Evolutionary conservation across 2,113 vertebrate species (phyloP).

Genomic region (Psammodynastes pulverulentus): DNA sequence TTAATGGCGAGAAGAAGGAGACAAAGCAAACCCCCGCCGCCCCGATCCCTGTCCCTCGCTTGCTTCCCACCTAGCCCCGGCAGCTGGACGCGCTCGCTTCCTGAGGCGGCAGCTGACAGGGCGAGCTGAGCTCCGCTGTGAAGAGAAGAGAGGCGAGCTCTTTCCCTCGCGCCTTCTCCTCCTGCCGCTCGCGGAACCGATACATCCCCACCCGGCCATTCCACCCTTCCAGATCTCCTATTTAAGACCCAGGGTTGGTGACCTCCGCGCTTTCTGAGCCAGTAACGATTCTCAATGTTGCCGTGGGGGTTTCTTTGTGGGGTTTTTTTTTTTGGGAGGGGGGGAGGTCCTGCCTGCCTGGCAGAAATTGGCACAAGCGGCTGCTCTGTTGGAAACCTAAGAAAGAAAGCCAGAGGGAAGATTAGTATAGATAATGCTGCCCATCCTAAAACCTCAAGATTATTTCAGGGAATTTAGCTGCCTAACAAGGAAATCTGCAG

Average conservation of each 20-base stretch:
- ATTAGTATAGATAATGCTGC: not conserved
- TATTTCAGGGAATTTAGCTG: not conserved
- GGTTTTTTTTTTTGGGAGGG: not conserved
- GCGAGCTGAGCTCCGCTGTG: not conserved
- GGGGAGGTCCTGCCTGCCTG: not conserved
- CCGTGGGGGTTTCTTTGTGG: not conserved
- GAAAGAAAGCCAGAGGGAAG: not conserved
- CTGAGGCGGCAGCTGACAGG: slow-evolving; percentile 6
- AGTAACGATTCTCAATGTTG: not conserved
- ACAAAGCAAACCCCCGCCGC: not conserved
- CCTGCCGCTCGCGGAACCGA: not conserved
- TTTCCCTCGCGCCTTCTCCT: not conserved
- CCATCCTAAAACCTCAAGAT: not conserved
- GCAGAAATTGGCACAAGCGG: not conserved
- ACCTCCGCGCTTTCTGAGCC: not conserved
- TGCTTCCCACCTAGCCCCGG: not conserved
- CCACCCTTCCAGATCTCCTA: not conserved
- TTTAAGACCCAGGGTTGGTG: not conserved
- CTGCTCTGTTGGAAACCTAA: not conserved
- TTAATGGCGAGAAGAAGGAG: not conserved
- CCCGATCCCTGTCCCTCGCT: not conserved
- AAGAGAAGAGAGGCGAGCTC: not conserved
- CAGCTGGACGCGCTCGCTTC: slow-evolving; percentile 12
- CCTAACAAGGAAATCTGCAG: not conserved
- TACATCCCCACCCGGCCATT: not conserved